A percentile compares a stretch with the other conserved stretches of the same genome.
These are phyloP conservation scores for Scotopteryx bipunctaria DNA, from an alignment of 2,888 invertebrate species.

Conservation along the genomic window DNA sequence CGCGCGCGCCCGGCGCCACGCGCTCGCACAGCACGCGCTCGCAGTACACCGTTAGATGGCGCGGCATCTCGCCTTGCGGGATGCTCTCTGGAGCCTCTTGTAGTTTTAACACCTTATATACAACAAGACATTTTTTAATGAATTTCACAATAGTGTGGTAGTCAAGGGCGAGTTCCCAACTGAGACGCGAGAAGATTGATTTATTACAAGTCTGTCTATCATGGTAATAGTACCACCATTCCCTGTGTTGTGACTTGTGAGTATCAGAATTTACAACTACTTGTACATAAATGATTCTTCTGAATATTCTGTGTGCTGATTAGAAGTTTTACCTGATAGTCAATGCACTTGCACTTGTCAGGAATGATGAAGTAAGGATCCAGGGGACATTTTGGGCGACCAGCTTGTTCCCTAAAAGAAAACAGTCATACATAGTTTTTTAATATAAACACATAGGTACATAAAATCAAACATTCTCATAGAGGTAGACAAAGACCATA, in stretches of 20 bases:
- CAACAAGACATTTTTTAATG: background rate
- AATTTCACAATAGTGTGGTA: no score
- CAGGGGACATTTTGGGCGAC: slow-evolving; percentile 95
- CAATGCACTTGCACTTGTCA: slow-evolving; percentile 98
- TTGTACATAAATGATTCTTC: no score
- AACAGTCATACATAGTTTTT: background rate
- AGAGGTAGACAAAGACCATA: no score
- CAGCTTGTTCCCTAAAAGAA: slow-evolving; percentile 92
- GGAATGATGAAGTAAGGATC: slow-evolving; percentile 99
- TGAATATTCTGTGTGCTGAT: no score
- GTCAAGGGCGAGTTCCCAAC: no score
- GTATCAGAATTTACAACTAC: no score
- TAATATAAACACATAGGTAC: background rate
- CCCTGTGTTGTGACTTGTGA: no score
- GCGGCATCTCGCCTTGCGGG: slow-evolving; percentile 98
- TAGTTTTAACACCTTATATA: slow-evolving; percentile 89
- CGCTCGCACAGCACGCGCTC: slow-evolving; percentile 96
- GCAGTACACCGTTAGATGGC: slow-evolving; percentile 96
- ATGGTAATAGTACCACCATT: no score
- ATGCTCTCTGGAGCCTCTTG: slow-evolving; percentile 96
- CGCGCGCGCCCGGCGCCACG: slow-evolving; percentile 97
- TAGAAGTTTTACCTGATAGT: slow-evolving; percentile 90
- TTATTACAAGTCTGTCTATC: no score
- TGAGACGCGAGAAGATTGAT: no score
- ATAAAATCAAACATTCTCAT: no score